Percentiles rank a stretch among this genome's conserved stretches.
These are phyloP conservation scores for Melopsittacus undulatus DNA, from an alignment of 2,797 vertebrate species.

Conservation along the genomic window DNA sequence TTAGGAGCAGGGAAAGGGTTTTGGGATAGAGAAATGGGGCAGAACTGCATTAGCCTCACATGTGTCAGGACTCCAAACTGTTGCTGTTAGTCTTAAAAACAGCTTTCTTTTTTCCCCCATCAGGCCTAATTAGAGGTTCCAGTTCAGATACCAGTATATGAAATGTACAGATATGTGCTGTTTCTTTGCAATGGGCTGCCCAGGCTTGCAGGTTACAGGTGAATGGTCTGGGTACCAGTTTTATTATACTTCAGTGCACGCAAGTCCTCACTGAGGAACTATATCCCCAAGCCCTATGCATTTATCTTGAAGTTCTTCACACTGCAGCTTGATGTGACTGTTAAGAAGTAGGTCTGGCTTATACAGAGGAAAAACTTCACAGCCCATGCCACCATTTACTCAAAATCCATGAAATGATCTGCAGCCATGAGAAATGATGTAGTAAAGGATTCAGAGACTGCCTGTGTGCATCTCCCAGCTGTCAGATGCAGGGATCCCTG, in stretches of 20 bases:
- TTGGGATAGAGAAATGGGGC: neutral
- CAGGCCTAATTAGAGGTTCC: neutral
- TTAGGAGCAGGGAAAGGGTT: neutral
- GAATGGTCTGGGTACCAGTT: neutral
- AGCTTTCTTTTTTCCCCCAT: neutral
- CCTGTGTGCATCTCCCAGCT: neutral
- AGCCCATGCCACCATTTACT: neutral
- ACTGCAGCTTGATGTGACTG: neutral
- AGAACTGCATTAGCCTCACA: neutral
- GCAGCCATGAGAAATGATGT: neutral
- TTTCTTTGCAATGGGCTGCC: neutral
- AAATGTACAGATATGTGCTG: neutral
- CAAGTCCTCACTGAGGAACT: neutral
- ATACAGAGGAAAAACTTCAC: neutral
- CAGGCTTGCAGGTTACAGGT: neutral
- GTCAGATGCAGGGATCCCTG: fast-evolving
- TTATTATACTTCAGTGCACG: neutral
- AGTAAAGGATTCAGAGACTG: neutral
- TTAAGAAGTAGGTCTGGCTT: neutral
- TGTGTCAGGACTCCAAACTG: neutral
- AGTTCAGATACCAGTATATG: neutral
- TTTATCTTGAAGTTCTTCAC: neutral
- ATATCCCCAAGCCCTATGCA: neutral
- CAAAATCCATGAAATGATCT: neutral
- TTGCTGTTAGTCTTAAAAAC: neutral